Conservation (phyloP, 1,140 invertebrate genomes). For the Yoshiicerus persimilis region DNA sequence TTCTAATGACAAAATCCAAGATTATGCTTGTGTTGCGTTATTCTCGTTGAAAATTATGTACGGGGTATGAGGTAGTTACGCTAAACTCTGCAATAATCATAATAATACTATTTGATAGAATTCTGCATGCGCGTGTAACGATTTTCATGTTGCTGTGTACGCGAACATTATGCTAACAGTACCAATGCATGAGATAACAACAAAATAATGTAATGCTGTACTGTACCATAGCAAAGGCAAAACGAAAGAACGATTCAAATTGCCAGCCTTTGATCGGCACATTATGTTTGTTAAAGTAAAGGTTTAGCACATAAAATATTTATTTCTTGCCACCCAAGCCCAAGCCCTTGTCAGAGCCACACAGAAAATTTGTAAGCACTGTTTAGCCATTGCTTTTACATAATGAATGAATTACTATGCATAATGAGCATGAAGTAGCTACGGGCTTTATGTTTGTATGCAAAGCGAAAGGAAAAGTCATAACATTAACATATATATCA, state of each 20-base stretch:
- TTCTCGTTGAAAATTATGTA: background rate
- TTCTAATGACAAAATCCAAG: background rate
- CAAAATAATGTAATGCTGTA: too few species aligned
- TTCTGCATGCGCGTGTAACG: background rate
- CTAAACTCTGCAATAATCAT: background rate
- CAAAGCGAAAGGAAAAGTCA: conserved; percentile 22
- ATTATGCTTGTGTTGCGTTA: background rate
- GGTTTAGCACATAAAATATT: background rate
- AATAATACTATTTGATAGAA: background rate
- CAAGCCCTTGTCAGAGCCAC: background rate
- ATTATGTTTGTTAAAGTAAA: background rate
- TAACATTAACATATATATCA: conserved; percentile 22
- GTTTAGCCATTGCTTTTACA: background rate
- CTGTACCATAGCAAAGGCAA: background rate
- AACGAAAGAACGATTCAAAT: background rate
- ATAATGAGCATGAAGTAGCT: conserved; percentile 1
- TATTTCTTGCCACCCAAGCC: background rate
- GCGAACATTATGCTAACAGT: background rate
- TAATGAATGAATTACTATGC: conserved; percentile 11
- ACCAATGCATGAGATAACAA: too few species aligned
- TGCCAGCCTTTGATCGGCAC: background rate
- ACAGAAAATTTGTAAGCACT: background rate
- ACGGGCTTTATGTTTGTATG: background rate
- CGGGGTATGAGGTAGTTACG: background rate
- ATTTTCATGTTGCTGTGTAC: background rate